Conservation (phyloP, 2,888 invertebrate species). For the Prenolepis imparis region DNA sequence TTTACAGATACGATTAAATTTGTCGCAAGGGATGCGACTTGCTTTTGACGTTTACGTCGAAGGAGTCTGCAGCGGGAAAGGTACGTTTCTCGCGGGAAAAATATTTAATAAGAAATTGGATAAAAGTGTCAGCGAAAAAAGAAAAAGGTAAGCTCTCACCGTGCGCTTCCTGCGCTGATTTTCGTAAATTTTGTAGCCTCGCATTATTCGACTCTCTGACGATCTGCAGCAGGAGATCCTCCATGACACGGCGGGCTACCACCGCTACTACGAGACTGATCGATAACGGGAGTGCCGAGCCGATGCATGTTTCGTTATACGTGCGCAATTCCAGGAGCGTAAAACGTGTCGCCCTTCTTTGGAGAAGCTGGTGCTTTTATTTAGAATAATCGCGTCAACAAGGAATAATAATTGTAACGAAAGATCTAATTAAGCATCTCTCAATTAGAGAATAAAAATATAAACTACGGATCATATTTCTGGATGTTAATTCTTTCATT, state of each 20-base stretch:
- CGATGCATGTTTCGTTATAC: slow-evolving; percentile 70
- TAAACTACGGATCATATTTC: not conserved
- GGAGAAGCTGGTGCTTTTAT: not conserved
- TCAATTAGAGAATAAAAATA: not conserved
- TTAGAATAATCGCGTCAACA: not conserved
- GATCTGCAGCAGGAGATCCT: slow-evolving; percentile 94
- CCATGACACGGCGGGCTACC: slow-evolving; percentile 89
- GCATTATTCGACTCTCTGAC: slow-evolving; percentile 94
- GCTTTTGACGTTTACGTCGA: not conserved
- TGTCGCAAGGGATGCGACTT: not conserved
- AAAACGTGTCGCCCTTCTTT: not conserved
- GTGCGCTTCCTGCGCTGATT: slow-evolving; percentile 95
- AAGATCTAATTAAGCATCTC: not conserved
- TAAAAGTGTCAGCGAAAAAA: not conserved
- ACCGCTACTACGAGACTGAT: slow-evolving; percentile 82
- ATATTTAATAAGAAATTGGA: not conserved
- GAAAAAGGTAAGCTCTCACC: slow-evolving; percentile 88
- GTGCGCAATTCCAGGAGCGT: slow-evolving; percentile 69
- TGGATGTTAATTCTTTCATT: not conserved
- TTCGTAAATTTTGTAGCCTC: slow-evolving; percentile 92
- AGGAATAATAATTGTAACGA: not conserved
- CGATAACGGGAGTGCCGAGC: slow-evolving; percentile 81
- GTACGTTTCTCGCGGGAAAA: not conserved
- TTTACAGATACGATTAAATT: not conserved
- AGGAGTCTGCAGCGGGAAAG: not conserved